Evolutionary conservation across 2,113 vertebrate species (phyloP), one percentile per base, ranked within the genome.

Genomic region (Amphilophus citrinellus): DNA sequence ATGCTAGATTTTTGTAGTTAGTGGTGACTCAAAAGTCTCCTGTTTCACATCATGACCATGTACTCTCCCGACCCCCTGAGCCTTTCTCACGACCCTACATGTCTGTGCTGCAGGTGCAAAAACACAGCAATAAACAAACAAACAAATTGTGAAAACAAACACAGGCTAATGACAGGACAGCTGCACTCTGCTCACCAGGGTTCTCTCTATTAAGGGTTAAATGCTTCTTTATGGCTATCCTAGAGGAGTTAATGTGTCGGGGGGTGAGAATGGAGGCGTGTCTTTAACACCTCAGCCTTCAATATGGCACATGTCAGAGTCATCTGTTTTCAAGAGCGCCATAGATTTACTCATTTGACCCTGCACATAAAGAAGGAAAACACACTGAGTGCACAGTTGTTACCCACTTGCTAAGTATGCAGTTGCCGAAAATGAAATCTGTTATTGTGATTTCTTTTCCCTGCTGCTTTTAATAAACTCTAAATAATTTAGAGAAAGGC

Each of bases 141-240:
- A 91, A 92, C 91, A 91, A 86, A 71, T 73, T 92, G 91, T 92
- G 85, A 89, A 88, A 94, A 89, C 90, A 93, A 93, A 91, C 82
- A 44, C 57, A 1, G 76, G 76, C 86, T 91, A 92, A 92, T 92
- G 89, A 89, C 42, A 15, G 92, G 86, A 92, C 94, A 95, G 93
- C 93, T 94, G 94, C 44, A 66, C 82, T 53, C 58, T 2, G 58
- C 92, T 85, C 93, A 77, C 65, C 86, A 27, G 91, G 94, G 83
- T 77, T 88, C 88, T 77, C 60, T 58, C 88, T 81, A 85, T 93
- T 86, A 90, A 75, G 75, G 68, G 82, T 68, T 81, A 86, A 93
- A 89, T 8, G 88, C 87, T 73, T 66, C 85, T 91, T 92, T 88
- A 91, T 37, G 89, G 82, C 90, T 87, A 81, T 85, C 68, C 83